These are phyloP conservation scores for Diogma glabrata DNA, from an alignment of 2,888 invertebrate species.

Conservation along the genomic window DNA sequence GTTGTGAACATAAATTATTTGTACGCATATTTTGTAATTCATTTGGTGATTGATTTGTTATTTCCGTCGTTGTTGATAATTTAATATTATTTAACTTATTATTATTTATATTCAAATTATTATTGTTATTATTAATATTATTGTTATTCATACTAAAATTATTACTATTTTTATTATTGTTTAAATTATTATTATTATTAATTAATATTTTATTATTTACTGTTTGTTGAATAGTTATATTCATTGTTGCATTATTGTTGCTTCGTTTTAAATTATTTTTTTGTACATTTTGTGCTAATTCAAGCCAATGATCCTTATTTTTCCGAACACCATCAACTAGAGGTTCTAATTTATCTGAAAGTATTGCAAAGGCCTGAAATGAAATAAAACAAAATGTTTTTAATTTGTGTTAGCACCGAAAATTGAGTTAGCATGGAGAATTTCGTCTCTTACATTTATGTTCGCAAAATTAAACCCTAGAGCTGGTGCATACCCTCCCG, in stretches of 20 bases:
- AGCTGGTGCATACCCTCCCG: too few relatives aligned
- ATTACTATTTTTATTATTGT: conserved; percentile 4
- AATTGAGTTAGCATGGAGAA: background rate
- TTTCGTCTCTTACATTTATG: too few relatives aligned
- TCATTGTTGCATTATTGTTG: conserved; percentile 1
- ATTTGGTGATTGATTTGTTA: conserved; percentile 3
- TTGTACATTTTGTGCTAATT: conserved; percentile 45
- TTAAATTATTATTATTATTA: conserved; percentile 3
- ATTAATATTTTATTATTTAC: background rate
- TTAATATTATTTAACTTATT: too few relatives aligned
- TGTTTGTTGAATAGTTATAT: conserved; percentile 3
- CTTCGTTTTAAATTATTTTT: conserved; percentile 16
- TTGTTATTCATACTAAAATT: background rate
- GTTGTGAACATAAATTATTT: conserved; percentile 4
- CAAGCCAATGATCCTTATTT: conserved; percentile 77
- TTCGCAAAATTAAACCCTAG: too few relatives aligned
- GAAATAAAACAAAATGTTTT: conserved; percentile 13
- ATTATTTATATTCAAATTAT: conserved; percentile 1
- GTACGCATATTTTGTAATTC: too few relatives aligned
- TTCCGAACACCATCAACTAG: conserved; percentile 70
- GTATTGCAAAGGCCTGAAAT: conserved; percentile 66
- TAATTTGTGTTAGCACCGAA: background rate
- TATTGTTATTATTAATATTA: conserved; percentile 1
- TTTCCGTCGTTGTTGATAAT: background rate
- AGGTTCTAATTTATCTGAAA: conserved; percentile 68